Evolutionary conservation across 1,140 invertebrate genomes (phyloP), one percentile per base, ranked within the genome.

Genomic region (Oncopodura yosiiana): DNA sequence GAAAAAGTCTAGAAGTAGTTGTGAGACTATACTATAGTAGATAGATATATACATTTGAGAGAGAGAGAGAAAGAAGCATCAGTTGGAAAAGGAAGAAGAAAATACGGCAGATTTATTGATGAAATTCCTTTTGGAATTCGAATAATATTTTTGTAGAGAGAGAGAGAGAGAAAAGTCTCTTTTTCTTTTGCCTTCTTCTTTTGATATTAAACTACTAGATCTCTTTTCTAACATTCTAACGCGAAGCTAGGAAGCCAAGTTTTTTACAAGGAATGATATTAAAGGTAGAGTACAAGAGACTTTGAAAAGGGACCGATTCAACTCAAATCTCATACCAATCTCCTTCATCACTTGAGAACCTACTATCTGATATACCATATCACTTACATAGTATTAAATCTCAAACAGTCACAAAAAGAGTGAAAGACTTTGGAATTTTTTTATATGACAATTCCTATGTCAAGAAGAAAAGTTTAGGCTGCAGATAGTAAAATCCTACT

Each of bases 41-140:
- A 38, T 5, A 16, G 36, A 38, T n/a, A 38, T 5, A n/a, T 38
- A 41, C 19, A 41, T 11, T 41, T 19, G 18, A 6, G 9, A 30
- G 27, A 48, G 34, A 18, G 32, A 36, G 46, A 21, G 19, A 27
- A 37, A 37, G 32, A 34, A 34, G 30, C 6, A 34, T 46, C 44
- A 21, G 27, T 9, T 34, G 26, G 38, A 49, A 39, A 55, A 46
- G 38, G 45, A 27, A 62, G 53, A 57, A 43, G 42, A 58, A 62
- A 63, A 56, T 60, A 58, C 62, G 62, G 62, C 62, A 63, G 62
- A 63, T 63, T 63, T 63, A 63, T 63, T 63, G 62, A 63, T 63
- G 56, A 63, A 63, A 63, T 63, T 63, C 62, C 62, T 60, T 60
- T 63, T 39, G 62, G 61, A 63, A 63, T 63, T 60, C 62, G 58